Evolutionary conservation across 2,113 vertebrate species (phyloP), one percentile per base, ranked within the genome.

Genomic region (Ariopsis seemanni): DNA sequence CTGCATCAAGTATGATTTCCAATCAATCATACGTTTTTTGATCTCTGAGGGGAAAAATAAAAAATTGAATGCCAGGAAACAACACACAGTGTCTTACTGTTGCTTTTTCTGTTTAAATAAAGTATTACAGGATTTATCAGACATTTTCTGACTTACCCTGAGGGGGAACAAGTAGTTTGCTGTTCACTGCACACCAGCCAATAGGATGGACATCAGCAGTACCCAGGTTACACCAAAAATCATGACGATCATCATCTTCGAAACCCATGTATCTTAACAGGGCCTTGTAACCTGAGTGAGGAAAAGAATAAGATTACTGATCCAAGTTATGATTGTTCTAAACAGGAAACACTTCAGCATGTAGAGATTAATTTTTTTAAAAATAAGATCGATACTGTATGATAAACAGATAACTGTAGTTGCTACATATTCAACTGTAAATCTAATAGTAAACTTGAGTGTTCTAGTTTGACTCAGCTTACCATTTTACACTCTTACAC

Each of bases 211-310:
- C 93, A 30, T 99, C 97, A 90, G 97, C 96, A 0, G 95, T 97
- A 14, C 96, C 97, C 79, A 99, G 92, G 92, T 97, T 99, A 92
- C 96, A 96, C 98, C 98, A 99, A 93, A 98, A 98, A 90, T 99
- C 98, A 1, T 94, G 95, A 90, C 94, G 93, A 78, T 93, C 92
- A 58, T 98, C 96, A 0, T 95, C 93, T 88, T 99, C 97, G 89
- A 98, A 99, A 89, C 98, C 98, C 86, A 99, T 97, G 0, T 98
- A 99, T 7, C 98, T 94, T 62, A 99, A 92, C 86, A 97, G 95
- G 6, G 96, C 97, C 88, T 96, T 97, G 91, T 99, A 99, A 11
- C 98, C 98, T 99, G 91, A 17, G 82, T 50, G 42, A 78, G 1
- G 50, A 72, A 15, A 42, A 89, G 2, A 30, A 27, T 8, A 65